Conservation (phyloP, 2,888 invertebrate genomes). For the Thysanoteuthis rhombus region DNA sequence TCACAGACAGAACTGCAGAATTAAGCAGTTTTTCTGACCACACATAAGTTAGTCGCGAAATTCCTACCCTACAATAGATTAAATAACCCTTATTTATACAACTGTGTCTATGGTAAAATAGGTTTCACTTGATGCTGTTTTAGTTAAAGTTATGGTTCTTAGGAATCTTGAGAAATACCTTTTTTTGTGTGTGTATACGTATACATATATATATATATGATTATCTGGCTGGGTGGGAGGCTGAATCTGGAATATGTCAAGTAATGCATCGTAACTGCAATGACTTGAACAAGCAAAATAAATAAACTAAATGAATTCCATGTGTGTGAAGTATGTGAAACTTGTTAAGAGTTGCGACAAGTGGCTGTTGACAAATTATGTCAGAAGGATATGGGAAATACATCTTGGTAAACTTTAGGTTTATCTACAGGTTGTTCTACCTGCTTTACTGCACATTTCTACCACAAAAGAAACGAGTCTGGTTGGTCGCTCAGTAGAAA, state of each 20-base stretch:
- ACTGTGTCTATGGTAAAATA: too few relatives aligned
- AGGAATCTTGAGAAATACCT: too few relatives aligned
- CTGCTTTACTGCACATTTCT: background rate
- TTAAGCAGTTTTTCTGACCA: too few relatives aligned
- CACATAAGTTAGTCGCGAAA: too few relatives aligned
- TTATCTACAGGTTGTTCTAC: background rate
- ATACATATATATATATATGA: background rate
- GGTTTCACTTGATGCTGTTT: too few relatives aligned
- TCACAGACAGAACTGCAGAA: too few relatives aligned
- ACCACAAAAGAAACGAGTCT: background rate
- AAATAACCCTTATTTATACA: too few relatives aligned
- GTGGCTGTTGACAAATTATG: conserved; percentile 12
- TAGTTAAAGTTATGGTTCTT: too few relatives aligned
- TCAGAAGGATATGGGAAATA: background rate
- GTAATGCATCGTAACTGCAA: background rate
- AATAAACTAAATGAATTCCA: background rate
- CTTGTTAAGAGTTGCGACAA: background rate
- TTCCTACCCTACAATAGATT: too few relatives aligned
- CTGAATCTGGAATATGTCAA: background rate
- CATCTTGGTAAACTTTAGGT: background rate
- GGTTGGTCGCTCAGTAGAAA: too few relatives aligned
- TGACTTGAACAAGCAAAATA: background rate
- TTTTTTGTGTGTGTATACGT: too few relatives aligned
- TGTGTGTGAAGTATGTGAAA: background rate
- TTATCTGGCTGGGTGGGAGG: background rate